Evolutionary conservation across 2,113 vertebrate species (phyloP), one percentile per base, ranked within the genome.

Genomic region (Tylochromis polylepis): DNA sequence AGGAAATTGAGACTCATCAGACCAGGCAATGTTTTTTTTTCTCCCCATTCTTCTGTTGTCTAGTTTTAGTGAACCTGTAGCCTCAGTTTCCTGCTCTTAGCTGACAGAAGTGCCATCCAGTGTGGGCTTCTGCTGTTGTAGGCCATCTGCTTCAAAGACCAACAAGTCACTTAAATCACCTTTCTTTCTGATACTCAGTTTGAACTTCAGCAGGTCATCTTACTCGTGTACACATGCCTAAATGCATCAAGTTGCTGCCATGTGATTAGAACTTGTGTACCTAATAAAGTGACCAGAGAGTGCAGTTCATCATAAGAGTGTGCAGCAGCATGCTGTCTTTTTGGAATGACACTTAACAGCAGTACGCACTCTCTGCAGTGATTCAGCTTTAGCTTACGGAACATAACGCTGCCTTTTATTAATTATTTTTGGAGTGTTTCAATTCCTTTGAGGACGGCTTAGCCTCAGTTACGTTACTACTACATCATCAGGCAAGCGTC

Each of bases 41-140:
- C 11, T 0, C 0, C 0, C 24, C 34, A 41, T 4, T 41, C 34
- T 38, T 67, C 34, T 36, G 2, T 36, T 36, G 6, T 62, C 59
- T 36, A n/a, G 20, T 36, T 62, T 36, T 41, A 22, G 20, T 11
- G 38, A 67, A n/a, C 20, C 34, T 22, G 36, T 41, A 67, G 34
- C n/a, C 11, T 41, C 20, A 67, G 22, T 41, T 67, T 67, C 38
- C 20, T 41, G 34, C 41, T 22, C 4, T 67, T 41, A 67, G 20
- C 34, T 41, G 11, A 41, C 36, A 67, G 36, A 22, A 41, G 34
- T 67, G 60, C 2, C 20, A 67, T n/a, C 60, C 20, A 38, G 20
- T 38, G 62, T 11, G 3, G 34, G 34, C 36, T 67, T 22, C 62
- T 41, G 62, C 36, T n/a, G 59, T 11, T 62, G 59, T 62, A 62